phyloP scores from a whole-genome alignment of 2,888 invertebrate species.

The Himalopsyche tibetana region DNA sequence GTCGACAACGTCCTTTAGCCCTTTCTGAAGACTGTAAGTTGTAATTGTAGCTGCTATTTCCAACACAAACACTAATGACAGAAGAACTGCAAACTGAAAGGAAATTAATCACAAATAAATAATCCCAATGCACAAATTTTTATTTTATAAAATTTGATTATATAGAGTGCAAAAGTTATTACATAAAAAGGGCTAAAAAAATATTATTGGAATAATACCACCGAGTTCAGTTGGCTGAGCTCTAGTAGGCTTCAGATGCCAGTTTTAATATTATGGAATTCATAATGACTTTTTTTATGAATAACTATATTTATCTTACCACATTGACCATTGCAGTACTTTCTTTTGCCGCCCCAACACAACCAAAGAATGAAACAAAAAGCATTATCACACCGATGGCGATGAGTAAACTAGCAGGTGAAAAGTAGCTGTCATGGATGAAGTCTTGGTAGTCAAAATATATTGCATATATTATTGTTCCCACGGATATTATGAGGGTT shows the following conservation, averaged over 20 bases:
- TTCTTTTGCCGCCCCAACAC: conserved; percentile 92
- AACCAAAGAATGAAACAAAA: conserved; percentile 91
- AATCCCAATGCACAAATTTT: too few relatives aligned
- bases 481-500: conserved; percentile 83
- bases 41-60: conserved; percentile 90
- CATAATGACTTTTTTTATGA: too few relatives aligned
- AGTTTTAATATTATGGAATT: too few relatives aligned
- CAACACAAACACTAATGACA: conserved; percentile 86
- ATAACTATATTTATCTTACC: conserved; percentile 74
- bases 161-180: too few relatives aligned
- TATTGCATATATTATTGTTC: conserved; percentile 83
- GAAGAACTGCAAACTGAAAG: conserved; percentile 85
- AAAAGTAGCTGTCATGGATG: conserved; percentile 85
- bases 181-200: too few relatives aligned
- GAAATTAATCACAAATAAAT: background rate
- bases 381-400: conserved; percentile 90
- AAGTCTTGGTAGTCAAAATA: conserved; percentile 87
- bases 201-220: too few relatives aligned
- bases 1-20: conserved; percentile 78
- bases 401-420: conserved; percentile 89
- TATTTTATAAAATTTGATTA: too few relatives aligned
- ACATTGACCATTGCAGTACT: conserved; percentile 90
- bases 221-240: too few relatives aligned
- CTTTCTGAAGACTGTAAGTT: conserved; percentile 83
- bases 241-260: too few relatives aligned